Evolutionary conservation across 1,140 invertebrate species (phyloP), one percentile per base, ranked within the genome.

Genomic region (Hormaphis cornu): DNA sequence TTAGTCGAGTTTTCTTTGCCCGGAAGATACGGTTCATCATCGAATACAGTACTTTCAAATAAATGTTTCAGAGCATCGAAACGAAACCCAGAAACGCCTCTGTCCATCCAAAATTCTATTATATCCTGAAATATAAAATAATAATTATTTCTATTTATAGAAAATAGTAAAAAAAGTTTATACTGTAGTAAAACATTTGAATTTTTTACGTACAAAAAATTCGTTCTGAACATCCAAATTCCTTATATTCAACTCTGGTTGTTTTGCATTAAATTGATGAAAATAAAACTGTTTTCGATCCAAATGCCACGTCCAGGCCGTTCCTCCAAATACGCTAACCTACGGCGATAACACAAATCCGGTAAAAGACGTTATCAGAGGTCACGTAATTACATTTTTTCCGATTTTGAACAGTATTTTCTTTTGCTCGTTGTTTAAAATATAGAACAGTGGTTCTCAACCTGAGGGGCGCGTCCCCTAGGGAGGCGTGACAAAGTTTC

Each of bases 201-300:
- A 24, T 52, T 14, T 16, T 37, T n/a, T n/a, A 33, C 33, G 16
- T 69, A 71, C 70, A 16, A 46, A 44, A 0, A 71, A 7, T 56
- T 63, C 70, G 33, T 69, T n/a, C 4, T 37, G 48, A 10, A 71
- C 16, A 1, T 14, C 12, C 1, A 35, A 16, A 16, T 63, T 71
- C 9, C 70, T 63, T 2, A 71, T 87, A 77, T 90, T 90, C 0
- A 90, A 78, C 74, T 91, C 89, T 0, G 89, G 89, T 75, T 90
- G 87, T 48, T 83, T 82, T 56, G 79, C 78, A 0, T 82, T 77
- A 74, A 89, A 89, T 73, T 88, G 85, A 77, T 90, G 88, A 1
- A 87, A 78, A 74, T 90, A 92, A 74, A 83, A 91, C 77, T 89
- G 83, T 40, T 83, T 77, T 18, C 89, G 80, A 37, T 79, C 75